Evolutionary conservation across 2,888 invertebrate species (phyloP).

Genomic region (Limnephilus lunatus): DNA sequence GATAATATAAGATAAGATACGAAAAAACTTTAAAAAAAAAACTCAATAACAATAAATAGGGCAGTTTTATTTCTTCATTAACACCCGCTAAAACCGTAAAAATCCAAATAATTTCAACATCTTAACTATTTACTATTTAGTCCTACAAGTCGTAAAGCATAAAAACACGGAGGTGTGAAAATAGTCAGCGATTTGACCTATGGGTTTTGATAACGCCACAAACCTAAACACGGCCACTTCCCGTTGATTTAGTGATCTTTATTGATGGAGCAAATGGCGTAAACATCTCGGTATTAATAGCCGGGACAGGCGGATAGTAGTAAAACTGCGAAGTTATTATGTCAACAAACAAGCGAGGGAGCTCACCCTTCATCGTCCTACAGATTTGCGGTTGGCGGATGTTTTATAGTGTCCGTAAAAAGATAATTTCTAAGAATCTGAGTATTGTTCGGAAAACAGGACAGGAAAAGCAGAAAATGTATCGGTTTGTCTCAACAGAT

Average conservation of each 20-base stretch:
- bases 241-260: constrained; percentile 1
- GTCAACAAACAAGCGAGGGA: not conserved
- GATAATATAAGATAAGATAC: too few relatives aligned
- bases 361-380: not conserved
- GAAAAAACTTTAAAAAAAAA: too few relatives aligned
- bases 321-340: not conserved
- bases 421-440: not conserved
- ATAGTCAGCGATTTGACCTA: not conserved
- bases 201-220: not conserved
- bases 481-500: not conserved
- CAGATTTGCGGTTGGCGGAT: not conserved
- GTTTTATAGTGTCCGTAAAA: not conserved
- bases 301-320: not conserved
- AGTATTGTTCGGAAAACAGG: not conserved
- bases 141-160: not conserved
- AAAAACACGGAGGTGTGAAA: not conserved
- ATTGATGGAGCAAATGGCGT: not conserved
- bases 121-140: not conserved
- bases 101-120: not conserved
- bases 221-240: not conserved
- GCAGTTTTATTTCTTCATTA: not conserved
- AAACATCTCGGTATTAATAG: not conserved
- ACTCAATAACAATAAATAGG: too few relatives aligned
- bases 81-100: not conserved
- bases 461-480: not conserved